These are phyloP conservation scores for Basileuterus tristriatus DNA, from an alignment of 2,797 vertebrate species.

Conservation along the genomic window DNA sequence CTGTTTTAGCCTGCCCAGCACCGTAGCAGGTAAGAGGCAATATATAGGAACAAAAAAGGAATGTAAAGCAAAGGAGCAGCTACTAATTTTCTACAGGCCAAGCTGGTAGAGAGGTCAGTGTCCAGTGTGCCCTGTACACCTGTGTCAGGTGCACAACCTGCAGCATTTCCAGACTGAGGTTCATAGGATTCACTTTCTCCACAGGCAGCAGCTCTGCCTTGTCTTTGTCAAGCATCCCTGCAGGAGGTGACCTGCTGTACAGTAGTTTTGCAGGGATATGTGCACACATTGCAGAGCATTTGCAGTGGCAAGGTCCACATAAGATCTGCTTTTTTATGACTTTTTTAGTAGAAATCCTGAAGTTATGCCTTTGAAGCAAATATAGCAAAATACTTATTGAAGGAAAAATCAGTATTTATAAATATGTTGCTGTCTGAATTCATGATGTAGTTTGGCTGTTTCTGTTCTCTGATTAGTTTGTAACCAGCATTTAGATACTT, in stretches of 20 bases:
- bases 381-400: neutral
- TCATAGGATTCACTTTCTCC: neutral
- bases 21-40: neutral
- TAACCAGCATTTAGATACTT: neutral
- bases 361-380: neutral
- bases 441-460: neutral
- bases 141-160: accelerated
- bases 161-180: accelerated
- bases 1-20: neutral
- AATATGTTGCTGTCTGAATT: neutral
- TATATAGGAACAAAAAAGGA: neutral
- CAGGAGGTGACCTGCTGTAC: neutral
- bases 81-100: neutral
- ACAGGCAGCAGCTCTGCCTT: neutral
- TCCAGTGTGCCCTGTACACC: neutral
- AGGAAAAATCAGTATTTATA: neutral
- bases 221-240: neutral
- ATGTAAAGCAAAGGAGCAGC: neutral
- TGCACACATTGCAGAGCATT: neutral
- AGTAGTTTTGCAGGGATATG: neutral
- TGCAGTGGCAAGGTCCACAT: neutral
- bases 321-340: neutral
- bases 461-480: neutral
- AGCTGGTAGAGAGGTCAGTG: neutral
- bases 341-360: neutral